Conservation (phyloP, 2,888 invertebrate species). For the Galerucella pusilla region DNA sequence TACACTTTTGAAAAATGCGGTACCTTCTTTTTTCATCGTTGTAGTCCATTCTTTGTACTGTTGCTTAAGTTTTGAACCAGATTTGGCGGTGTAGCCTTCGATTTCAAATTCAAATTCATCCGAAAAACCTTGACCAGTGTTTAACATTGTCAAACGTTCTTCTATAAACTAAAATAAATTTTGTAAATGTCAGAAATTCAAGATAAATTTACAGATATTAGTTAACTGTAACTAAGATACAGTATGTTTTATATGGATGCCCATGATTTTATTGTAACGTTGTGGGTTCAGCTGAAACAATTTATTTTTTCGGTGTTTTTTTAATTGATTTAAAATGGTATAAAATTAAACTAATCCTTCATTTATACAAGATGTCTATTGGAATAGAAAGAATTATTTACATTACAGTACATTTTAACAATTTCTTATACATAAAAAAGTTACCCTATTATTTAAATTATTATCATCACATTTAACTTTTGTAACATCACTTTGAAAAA, state of each 20-base stretch:
- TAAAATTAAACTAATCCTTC: no score
- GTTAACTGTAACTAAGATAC: no score
- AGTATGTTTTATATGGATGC: no score
- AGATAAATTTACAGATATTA: no score
- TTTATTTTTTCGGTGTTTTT: no score
- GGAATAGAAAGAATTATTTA: no score
- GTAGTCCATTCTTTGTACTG: constrained; percentile 85
- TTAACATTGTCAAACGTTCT: constrained; percentile 90
- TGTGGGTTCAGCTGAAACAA: no score
- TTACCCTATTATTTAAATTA: not conserved
- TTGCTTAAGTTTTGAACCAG: constrained; percentile 72
- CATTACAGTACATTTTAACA: no score
- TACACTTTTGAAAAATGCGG: constrained; percentile 86
- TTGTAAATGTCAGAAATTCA: not conserved
- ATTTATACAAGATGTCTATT: no score
- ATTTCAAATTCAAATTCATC: constrained; percentile 96
- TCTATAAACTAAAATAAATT: constrained; percentile 83
- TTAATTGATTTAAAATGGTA: no score
- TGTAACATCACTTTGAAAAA: not conserved
- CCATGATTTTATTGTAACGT: no score
- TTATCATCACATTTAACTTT: not conserved
- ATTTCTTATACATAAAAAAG: not conserved
- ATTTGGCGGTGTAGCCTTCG: constrained; percentile 76
- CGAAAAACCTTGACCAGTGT: constrained; percentile 91
- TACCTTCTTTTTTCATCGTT: constrained; percentile 82